These are phyloP conservation scores for Tribolium castaneum DNA, from an alignment of 1,140 invertebrate genomes.

Conservation along the genomic window DNA sequence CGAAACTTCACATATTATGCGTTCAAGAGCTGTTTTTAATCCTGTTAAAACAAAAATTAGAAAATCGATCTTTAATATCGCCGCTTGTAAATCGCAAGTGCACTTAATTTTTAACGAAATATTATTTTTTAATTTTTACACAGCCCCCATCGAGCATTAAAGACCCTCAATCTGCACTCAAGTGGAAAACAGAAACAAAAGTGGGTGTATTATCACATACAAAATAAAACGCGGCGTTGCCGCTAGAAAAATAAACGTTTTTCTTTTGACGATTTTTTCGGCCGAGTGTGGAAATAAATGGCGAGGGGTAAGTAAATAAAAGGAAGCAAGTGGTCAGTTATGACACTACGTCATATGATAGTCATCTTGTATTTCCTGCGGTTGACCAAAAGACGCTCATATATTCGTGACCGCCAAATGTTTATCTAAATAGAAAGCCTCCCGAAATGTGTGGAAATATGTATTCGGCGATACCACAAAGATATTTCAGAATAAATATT, in stretches of 20 bases:
- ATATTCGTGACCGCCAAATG: constrained; percentile 54
- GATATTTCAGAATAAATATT: constrained; percentile 36
- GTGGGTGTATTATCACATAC: constrained; percentile 10
- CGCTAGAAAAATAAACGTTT: neutral
- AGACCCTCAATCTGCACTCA: constrained; percentile 14
- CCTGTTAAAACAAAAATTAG: constrained; percentile 11
- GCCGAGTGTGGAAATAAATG: constrained; percentile 28
- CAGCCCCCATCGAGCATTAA: constrained; percentile 38
- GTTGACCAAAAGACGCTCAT: constrained; percentile 58
- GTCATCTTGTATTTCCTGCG: constrained; percentile 59
- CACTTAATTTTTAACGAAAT: constrained; percentile 42
- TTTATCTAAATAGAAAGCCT: constrained; percentile 58
- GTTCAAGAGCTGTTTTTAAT: neutral
- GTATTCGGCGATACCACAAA: constrained; percentile 24
- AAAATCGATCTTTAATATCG: constrained; percentile 29
- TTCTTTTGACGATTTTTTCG: constrained; percentile 18
- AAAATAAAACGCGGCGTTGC: neutral
- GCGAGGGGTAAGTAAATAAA: constrained; percentile 53
- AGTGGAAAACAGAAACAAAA: constrained; percentile 48
- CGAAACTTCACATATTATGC: neutral
- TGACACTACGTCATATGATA: constrained; percentile 60
- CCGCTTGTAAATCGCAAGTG: constrained; percentile 24
- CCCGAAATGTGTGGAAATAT: constrained; percentile 53
- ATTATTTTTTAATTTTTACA: constrained; percentile 45
- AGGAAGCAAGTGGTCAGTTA: constrained; percentile 54